Evolutionary conservation across 2,888 invertebrate species (phyloP).

Genomic region (Lydus trimaculatus): DNA sequence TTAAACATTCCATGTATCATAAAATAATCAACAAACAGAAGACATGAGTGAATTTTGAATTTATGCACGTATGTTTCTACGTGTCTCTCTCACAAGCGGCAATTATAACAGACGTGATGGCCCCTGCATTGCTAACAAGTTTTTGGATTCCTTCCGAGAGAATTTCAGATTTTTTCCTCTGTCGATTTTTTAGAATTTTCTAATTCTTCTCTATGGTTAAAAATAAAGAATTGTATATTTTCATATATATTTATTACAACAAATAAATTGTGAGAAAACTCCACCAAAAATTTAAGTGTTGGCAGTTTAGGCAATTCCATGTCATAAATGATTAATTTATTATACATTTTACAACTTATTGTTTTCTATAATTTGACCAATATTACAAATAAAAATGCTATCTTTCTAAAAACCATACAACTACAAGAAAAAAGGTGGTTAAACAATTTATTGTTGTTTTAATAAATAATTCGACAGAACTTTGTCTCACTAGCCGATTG

Average conservation of each 20-base stretch:
- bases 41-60: constrained; percentile 6
- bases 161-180: neutral
- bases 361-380: neutral
- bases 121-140: constrained; percentile 4
- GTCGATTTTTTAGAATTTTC: neutral
- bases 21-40: constrained; percentile 5
- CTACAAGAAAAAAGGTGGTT: neutral
- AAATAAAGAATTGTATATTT: neutral
- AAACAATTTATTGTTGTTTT: neutral
- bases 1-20: constrained; percentile 12
- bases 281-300: neutral
- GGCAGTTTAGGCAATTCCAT: neutral
- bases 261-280: neutral
- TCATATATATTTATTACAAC: neutral
- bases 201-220: neutral
- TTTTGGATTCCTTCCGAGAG: constrained; percentile 2
- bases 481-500: neutral
- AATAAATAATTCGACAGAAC: neutral
- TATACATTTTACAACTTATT: neutral
- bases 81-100: constrained; percentile 5
- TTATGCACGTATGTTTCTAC: constrained; percentile 5
- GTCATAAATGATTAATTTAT: neutral
- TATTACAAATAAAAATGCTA: neutral
- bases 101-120: constrained; percentile 6
- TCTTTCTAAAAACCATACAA: neutral